Percentiles rank a stretch among this genome's conserved stretches.
phyloP scores from a whole-genome alignment of 2,797 vertebrate species.

The Melanotaenia nigrans region DNA sequence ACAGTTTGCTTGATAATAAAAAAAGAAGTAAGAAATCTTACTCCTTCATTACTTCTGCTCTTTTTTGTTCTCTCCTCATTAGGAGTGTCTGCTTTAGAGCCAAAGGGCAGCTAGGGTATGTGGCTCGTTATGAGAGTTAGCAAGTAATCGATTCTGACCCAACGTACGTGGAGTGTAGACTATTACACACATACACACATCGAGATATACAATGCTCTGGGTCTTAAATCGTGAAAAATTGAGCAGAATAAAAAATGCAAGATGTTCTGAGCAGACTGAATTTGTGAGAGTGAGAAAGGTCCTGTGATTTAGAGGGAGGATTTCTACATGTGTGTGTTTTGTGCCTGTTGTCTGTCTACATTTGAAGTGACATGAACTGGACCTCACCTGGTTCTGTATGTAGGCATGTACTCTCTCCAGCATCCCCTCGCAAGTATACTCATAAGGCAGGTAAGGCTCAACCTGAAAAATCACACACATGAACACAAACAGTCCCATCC shows the following conservation, averaged over 20 bases:
- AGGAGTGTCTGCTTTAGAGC: conserved; percentile 52
- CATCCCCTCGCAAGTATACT: conserved; percentile 95
- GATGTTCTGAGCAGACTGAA: conserved; percentile 6
- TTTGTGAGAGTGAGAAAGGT: neutral
- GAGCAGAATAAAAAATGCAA: conserved; percentile 19
- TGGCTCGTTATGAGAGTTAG: conserved; percentile 51
- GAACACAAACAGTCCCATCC: conserved; percentile 9
- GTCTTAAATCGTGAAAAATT: conserved; percentile 33
- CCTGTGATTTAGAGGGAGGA: neutral
- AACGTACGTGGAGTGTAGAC: conserved; percentile 25
- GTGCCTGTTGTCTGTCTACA: neutral
- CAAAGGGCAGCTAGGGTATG: conserved; percentile 22
- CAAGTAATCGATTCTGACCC: conserved; percentile 52
- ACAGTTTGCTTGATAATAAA: conserved; percentile 20
- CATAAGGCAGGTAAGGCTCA: conserved; percentile 93
- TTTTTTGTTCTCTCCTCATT: conserved; percentile 52
- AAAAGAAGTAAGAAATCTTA: neutral
- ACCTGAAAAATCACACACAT: conserved; percentile 81
- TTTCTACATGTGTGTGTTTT: conserved; percentile 3
- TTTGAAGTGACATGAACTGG: neutral
- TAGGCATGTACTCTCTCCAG: conserved; percentile 93
- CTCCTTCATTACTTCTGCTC: conserved; percentile 28
- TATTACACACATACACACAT: conserved; percentile 15
- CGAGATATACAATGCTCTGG: neutral
- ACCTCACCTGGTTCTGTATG: conserved; percentile 91